Percentiles rank a stretch among this genome's conserved stretches.
Evolutionary conservation across 2,113 vertebrate genomes (phyloP).

Genomic region (Protomyctophum bolini): DNA sequence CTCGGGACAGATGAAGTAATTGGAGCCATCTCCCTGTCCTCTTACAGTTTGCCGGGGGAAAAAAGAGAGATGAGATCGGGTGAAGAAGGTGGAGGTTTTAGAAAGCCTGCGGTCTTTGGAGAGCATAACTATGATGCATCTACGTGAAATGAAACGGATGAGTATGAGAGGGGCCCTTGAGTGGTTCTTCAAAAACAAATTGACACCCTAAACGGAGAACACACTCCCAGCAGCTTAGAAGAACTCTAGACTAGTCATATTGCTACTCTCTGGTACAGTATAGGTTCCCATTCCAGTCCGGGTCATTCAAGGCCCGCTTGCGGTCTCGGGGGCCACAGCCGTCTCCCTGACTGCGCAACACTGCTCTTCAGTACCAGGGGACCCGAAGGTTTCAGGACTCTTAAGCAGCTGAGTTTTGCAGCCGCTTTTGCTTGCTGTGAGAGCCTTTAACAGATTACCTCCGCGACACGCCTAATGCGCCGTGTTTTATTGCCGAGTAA

Average conservation of each 20-base stretch:
- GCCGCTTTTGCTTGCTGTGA: conserved; percentile 23
- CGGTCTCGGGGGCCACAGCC: background rate
- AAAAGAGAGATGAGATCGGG: conserved; percentile 25
- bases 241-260: background rate
- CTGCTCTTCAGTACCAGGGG: conserved; percentile 11
- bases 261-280: background rate
- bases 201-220: conserved; percentile 51
- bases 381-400: conserved; percentile 1
- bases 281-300: background rate
- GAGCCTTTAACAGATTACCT: conserved; percentile 43
- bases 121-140: conserved; percentile 40
- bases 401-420: conserved; percentile 28
- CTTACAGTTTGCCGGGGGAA: conserved; percentile 49
- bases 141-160: conserved; percentile 51
- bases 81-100: conserved; percentile 41
- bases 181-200: conserved; percentile 30
- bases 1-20: conserved; percentile 64
- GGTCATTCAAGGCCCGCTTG: background rate
- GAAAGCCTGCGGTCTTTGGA: conserved; percentile 35
- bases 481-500: conserved; percentile 65
- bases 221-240: conserved; percentile 26
- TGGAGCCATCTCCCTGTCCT: conserved; percentile 48
- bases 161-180: conserved; percentile 38
- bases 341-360: background rate
- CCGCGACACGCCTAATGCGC: conserved; percentile 58